Conservation (phyloP, 2,888 invertebrate species). For the Drosophila emarginata region DNA sequence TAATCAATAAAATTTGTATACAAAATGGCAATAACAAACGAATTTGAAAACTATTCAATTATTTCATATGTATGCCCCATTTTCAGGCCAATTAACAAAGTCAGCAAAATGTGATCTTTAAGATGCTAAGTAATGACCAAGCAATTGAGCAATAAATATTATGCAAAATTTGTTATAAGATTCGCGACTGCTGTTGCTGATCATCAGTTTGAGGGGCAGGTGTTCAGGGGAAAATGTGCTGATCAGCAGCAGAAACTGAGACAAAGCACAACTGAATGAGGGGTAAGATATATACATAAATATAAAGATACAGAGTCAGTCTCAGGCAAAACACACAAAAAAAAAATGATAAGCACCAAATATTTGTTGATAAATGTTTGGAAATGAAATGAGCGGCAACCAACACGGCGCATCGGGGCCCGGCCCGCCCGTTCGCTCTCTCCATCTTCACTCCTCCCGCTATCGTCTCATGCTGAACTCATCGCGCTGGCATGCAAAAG, state of each 20-base stretch:
- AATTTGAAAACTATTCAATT: not conserved
- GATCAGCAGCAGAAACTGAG: constrained; percentile 15
- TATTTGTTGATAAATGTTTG: constrained; percentile 78
- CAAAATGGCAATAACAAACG: not conserved
- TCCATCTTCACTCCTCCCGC: constrained; percentile 16
- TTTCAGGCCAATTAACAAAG: constrained; percentile 25
- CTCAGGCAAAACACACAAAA: constrained; percentile 54
- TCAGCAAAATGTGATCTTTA: constrained; percentile 22
- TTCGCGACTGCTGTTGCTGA: constrained; percentile 18
- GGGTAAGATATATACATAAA: constrained; percentile 18
- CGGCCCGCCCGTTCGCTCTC: not conserved
- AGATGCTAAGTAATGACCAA: constrained; percentile 19
- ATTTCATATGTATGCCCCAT: not conserved
- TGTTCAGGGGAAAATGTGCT: constrained; percentile 35
- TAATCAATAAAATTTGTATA: not conserved
- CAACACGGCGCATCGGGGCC: not conserved
- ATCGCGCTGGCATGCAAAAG: constrained; percentile 74
- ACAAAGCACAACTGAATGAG: constrained; percentile 4
- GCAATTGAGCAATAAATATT: constrained; percentile 23
- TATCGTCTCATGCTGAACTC: constrained; percentile 59
- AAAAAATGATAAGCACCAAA: constrained; percentile 75
- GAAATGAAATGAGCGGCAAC: constrained; percentile 73
- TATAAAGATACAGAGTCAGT: constrained; percentile 10
- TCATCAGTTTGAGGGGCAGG: constrained; percentile 9
- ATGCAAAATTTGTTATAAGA: constrained; percentile 55